These are phyloP conservation scores for Volucella bombylans DNA, from an alignment of 2,888 invertebrate species.

Conservation along the genomic window DNA sequence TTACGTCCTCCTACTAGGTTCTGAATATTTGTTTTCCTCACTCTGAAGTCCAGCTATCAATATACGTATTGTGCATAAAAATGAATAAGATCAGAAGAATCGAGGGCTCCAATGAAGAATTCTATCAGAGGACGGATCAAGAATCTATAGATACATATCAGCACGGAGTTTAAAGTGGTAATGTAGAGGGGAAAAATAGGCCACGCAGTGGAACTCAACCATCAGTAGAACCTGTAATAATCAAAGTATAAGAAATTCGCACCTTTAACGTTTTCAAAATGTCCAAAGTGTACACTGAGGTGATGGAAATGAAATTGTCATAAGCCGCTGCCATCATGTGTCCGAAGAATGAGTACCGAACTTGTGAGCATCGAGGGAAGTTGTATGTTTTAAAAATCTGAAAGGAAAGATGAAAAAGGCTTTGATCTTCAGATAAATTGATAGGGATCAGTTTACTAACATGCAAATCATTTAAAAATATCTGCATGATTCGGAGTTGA, in stretches of 20 bases:
- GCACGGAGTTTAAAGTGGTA: too few relatives aligned
- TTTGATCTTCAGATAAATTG: neutral
- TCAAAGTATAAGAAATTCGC: neutral
- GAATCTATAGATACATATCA: too few relatives aligned
- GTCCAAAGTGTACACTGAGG: slow-evolving; percentile 91
- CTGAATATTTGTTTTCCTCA: too few relatives aligned
- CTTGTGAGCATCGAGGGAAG: slow-evolving; percentile 88
- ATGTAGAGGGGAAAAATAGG: too few relatives aligned
- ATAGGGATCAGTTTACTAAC: slow-evolving; percentile 74
- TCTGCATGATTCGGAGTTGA: slow-evolving; percentile 93
- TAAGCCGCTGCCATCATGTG: slow-evolving; percentile 95
- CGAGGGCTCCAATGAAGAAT: too few relatives aligned
- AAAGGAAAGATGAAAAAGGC: neutral
- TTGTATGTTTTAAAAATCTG: slow-evolving; percentile 82
- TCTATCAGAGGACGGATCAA: too few relatives aligned
- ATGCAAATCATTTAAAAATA: slow-evolving; percentile 93
- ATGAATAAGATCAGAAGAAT: too few relatives aligned
- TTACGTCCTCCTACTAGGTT: too few relatives aligned
- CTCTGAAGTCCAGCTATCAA: too few relatives aligned
- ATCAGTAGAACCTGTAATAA: neutral
- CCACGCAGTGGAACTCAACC: neutral
- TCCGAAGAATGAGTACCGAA: slow-evolving; percentile 92
- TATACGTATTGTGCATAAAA: too few relatives aligned
- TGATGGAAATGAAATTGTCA: slow-evolving; percentile 92
- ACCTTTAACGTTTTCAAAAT: slow-evolving; percentile 83